phyloP scores from a whole-genome alignment of 2,113 vertebrate genomes.

The Gorsachius goisagi region DNA sequence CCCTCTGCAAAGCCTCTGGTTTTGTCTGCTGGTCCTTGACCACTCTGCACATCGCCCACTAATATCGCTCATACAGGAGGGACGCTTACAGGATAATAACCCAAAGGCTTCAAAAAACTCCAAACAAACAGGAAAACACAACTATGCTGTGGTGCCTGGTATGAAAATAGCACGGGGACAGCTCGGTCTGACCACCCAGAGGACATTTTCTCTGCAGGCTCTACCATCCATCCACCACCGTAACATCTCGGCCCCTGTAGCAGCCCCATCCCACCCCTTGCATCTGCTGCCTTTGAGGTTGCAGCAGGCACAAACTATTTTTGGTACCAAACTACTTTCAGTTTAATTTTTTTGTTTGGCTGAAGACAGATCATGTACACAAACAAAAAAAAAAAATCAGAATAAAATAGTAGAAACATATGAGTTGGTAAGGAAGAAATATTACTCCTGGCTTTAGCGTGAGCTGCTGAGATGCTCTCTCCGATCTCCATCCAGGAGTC shows the following conservation, averaged over 20 bases:
- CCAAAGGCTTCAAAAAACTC: not conserved
- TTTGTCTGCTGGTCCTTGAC: not conserved
- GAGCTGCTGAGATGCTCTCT: not conserved
- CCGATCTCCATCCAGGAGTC: not conserved
- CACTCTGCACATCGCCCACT: not conserved
- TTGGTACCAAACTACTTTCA: not conserved
- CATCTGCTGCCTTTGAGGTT: not conserved
- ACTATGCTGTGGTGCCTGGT: fast-evolving
- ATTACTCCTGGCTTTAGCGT: not conserved
- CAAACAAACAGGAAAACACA: not conserved
- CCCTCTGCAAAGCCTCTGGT: fast-evolving
- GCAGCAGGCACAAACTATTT: not conserved
- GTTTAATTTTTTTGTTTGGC: not conserved
- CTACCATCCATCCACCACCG: not conserved
- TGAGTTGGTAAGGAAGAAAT: not conserved
- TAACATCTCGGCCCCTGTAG: fast-evolving
- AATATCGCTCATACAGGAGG: fast-evolving
- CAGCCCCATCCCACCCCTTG: not conserved
- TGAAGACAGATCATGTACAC: not conserved
- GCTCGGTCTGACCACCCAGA: not conserved
- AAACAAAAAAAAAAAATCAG: not conserved
- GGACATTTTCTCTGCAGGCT: not conserved
- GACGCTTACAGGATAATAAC: not conserved
- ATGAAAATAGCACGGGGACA: not conserved
- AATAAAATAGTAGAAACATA: not conserved